A percentile compares a stretch with the other conserved stretches of the same genome.
These are phyloP conservation scores for Paedocypris sp. DNA, from an alignment of 2,113 vertebrate species.

Conservation along the genomic window DNA sequence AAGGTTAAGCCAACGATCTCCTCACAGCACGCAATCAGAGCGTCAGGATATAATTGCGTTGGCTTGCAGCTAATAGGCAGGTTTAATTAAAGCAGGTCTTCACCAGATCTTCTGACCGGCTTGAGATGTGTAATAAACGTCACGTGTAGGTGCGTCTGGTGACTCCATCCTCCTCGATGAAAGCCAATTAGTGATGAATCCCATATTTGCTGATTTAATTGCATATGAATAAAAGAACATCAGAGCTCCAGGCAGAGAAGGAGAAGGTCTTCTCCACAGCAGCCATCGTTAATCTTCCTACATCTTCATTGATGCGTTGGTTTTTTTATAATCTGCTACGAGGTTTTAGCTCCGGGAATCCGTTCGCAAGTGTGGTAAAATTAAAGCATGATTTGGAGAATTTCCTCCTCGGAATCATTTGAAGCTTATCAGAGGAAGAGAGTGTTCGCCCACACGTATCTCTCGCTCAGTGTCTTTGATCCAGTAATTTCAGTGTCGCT, in stretches of 20 bases:
- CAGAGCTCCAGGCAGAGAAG: neutral
- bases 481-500: too few relatives aligned
- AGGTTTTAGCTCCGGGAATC: neutral
- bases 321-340: too few relatives aligned
- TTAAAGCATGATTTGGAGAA: neutral
- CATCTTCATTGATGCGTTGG: too few relatives aligned
- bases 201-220: neutral
- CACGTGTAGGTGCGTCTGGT: too few relatives aligned
- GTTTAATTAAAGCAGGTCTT: neutral
- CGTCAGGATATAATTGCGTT: conserved; percentile 31
- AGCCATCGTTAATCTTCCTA: neutral
- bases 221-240: neutral
- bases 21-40: conserved; percentile 26
- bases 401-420: neutral
- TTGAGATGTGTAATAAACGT: too few relatives aligned
- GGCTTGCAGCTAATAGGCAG: conserved; percentile 18
- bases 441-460: neutral
- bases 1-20: conserved; percentile 31
- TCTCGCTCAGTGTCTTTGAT: neutral
- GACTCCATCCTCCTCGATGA: too few relatives aligned
- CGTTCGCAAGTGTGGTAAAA: too few relatives aligned
- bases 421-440: neutral
- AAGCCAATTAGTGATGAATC: neutral
- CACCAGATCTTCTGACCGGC: neutral
- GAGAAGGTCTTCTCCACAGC: neutral